Evolutionary conservation across 2,113 vertebrate genomes (phyloP).

Genomic region (human (Homo sapiens)): DNA sequence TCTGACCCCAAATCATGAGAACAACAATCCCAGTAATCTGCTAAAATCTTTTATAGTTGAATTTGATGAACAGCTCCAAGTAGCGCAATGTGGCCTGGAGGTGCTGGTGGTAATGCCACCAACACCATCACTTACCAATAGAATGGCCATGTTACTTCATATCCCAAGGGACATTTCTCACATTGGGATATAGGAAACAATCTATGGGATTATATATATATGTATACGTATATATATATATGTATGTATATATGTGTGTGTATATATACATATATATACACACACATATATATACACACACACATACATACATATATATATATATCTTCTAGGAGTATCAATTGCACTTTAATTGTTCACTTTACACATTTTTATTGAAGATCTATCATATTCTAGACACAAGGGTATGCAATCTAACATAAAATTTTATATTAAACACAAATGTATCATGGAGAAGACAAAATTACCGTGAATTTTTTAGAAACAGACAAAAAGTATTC

Average conservation of each 20-base stretch:
- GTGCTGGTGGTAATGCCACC: too few relatives aligned
- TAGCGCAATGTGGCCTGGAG: background rate
- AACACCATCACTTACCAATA: background rate
- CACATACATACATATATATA: too few relatives aligned
- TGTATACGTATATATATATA: accelerated
- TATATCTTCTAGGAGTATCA: background rate
- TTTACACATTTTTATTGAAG: background rate
- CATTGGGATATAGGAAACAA: background rate
- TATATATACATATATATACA: accelerated
- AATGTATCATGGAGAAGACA: background rate
- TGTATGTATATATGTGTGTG: too few relatives aligned
- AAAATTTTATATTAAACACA: background rate
- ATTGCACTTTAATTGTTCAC: background rate
- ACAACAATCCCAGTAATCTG: background rate
- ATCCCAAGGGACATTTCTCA: background rate
- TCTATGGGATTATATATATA: background rate
- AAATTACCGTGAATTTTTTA: background rate
- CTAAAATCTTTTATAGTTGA: background rate
- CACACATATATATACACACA: accelerated
- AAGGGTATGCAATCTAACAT: background rate
- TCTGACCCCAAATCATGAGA: background rate
- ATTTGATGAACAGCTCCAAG: background rate
- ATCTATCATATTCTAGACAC: background rate
- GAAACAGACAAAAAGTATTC: background rate
- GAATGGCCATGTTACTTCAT: background rate